Conservation (phyloP, 92 coral and sea anemone species). For the Umimayanthus chanpuru region DNA sequence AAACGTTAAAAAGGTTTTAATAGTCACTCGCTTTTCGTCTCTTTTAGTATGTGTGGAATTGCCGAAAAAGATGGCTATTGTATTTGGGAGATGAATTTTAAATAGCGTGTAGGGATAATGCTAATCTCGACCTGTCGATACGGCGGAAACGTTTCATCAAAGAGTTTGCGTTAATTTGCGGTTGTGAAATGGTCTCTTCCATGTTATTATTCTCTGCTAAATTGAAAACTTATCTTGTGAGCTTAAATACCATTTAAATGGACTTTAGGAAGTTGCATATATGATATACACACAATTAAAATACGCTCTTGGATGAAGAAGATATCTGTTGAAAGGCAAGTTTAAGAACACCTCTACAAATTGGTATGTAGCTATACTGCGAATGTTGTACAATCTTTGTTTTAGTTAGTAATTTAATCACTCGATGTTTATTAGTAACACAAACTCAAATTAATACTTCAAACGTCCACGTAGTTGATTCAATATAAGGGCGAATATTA, state of each 20-base stretch:
- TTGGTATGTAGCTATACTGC: background rate
- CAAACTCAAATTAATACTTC: background rate
- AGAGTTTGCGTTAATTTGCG: background rate
- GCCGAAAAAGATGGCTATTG: background rate
- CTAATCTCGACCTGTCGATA: background rate
- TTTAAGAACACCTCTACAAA: background rate
- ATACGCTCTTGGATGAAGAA: background rate
- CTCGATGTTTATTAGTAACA: background rate
- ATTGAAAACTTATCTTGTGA: background rate
- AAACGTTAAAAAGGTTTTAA: background rate
- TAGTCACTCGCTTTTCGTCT: background rate
- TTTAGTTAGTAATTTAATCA: background rate
- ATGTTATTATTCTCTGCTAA: background rate
- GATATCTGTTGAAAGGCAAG: background rate
- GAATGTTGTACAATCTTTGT: background rate
- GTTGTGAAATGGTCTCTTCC: background rate
- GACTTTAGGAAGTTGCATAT: background rate
- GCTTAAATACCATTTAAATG: background rate
- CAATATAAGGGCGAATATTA: background rate
- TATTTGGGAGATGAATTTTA: background rate
- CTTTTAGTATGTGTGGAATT: background rate
- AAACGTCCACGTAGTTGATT: background rate
- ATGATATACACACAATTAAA: background rate
- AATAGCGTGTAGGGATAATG: background rate
- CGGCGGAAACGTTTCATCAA: background rate